Base-by-base conservation (phyloP, 2,888 invertebrate species). In the Rapana venosa region DNA sequence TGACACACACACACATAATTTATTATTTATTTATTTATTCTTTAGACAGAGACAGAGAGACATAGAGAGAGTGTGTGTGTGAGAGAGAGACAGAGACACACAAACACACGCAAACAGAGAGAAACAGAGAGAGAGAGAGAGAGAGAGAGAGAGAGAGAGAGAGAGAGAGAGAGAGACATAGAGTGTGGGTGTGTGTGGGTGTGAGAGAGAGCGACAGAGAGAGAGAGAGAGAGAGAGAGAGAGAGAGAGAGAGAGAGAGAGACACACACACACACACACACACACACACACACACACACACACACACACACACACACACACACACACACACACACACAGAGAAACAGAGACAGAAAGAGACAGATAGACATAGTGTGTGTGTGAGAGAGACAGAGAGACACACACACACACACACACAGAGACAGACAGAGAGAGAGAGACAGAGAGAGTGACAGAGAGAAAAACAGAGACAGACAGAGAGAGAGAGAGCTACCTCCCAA, bases 181-280 rank as follows among this genome's bases (percentile, higher is more conserved):
- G 30, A 61, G 2, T 61, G 13, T 36, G 8, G 36, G 36, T 36
- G 8, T 36, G 84, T 36, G 36, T 36, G 47, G 36, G 35, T 36
- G 84, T 36, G 36, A 84, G 84, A 84, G 84, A 84, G 36, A 36
- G 36, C 35, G 84, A 84, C 90, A 66, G 90, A 90, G 91, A 91
- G 81, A 87, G 87, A 87, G 87, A 87, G 30, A 87, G 61, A 87
- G 87, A 87, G 26, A 87, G 61, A 58, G 61, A 32, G 26, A 87
- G 84, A 70, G 70, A 70, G 70, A 70, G 70, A 22, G 70, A 70
- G 70, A 22, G 70, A 5, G 11, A 5, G 22, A 26, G 70, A 70
- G 70, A 22, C 70, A 70, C 15, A 22, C 15, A 22, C 15, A 22
- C 15, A 5, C 70, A 70, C 15, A 70, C 11, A 70, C 70, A 17